Evolutionary conservation across 2,113 vertebrate genomes (phyloP).

Genomic region (Puffinus mauretanicus): DNA sequence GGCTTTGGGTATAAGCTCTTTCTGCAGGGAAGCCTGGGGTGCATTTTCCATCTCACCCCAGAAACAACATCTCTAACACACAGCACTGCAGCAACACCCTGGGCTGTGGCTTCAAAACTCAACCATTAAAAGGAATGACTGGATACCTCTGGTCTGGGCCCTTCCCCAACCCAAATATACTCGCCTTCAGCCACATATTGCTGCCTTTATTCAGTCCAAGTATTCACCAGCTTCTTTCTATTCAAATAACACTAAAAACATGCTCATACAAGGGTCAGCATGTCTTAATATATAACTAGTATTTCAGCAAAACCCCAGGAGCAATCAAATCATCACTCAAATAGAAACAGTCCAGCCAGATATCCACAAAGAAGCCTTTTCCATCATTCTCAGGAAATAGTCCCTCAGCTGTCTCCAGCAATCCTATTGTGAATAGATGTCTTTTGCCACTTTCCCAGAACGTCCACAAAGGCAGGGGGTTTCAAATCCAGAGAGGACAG

Average conservation of each 20-base stretch:
- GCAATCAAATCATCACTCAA: slow-evolving; percentile 34
- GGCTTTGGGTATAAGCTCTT: background rate
- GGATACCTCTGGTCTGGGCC: background rate
- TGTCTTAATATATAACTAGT: background rate
- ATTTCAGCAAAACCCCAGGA: slow-evolving; percentile 53
- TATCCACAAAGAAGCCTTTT: slow-evolving; percentile 30
- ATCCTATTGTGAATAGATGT: slow-evolving; percentile 51
- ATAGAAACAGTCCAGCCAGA: slow-evolving; percentile 3
- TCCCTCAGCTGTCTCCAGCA: slow-evolving; percentile 58
- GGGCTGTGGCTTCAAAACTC: background rate
- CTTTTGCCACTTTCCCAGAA: slow-evolving; percentile 60
- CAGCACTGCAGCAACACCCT: background rate
- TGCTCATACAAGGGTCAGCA: background rate
- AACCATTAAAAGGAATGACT: background rate
- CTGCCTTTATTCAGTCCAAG: background rate
- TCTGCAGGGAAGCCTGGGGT: background rate
- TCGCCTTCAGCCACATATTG: background rate
- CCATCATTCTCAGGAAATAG: slow-evolving; percentile 40
- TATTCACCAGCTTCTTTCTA: slow-evolving; percentile 11
- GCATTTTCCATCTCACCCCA: background rate
- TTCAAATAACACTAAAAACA: background rate
- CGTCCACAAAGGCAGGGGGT: background rate
- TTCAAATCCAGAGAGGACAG: background rate
- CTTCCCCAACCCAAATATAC: background rate
- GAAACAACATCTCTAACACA: background rate